phyloP scores from a whole-genome alignment of 2,888 invertebrate genomes.

The Unio pictorum region DNA sequence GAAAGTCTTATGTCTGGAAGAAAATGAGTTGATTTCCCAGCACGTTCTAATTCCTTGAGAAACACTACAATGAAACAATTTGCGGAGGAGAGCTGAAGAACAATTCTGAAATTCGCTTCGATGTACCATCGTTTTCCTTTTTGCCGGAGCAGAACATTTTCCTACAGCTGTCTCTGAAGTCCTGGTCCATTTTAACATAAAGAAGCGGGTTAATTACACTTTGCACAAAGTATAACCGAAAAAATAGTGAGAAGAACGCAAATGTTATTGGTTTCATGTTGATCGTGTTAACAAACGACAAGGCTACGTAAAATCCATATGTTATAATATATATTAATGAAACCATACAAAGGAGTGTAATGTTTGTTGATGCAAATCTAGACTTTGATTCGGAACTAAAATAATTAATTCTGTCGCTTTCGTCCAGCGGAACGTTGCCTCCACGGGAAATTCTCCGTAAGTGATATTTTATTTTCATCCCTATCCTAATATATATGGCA shows the following conservation, averaged over 20 bases:
- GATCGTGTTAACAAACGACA: slow-evolving; percentile 26
- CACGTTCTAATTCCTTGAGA: no score
- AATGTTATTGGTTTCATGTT: slow-evolving; percentile 17
- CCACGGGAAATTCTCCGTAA: no score
- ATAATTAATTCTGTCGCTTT: no score
- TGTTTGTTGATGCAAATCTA: slow-evolving; percentile 11
- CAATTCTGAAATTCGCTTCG: no score
- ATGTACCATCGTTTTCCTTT: no score
- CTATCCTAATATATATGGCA: slow-evolving; percentile 25
- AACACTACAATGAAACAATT: no score
- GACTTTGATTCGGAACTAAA: no score
- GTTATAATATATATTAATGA: slow-evolving; percentile 30
- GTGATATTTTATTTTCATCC: neutral
- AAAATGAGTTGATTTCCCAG: no score
- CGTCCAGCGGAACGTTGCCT: no score
- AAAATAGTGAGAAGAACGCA: slow-evolving; percentile 21
- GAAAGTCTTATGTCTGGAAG: no score
- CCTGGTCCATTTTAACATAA: slow-evolving; percentile 26
- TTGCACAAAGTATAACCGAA: slow-evolving; percentile 28
- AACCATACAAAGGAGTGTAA: slow-evolving; percentile 26
- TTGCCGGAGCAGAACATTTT: no score
- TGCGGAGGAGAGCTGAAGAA: no score
- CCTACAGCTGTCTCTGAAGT: slow-evolving; percentile 11
- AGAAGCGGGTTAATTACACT: slow-evolving; percentile 30
- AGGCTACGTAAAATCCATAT: slow-evolving; percentile 18